Base-by-base conservation (phyloP, 2,888 invertebrate genomes). In the Eulithis testata region DNA sequence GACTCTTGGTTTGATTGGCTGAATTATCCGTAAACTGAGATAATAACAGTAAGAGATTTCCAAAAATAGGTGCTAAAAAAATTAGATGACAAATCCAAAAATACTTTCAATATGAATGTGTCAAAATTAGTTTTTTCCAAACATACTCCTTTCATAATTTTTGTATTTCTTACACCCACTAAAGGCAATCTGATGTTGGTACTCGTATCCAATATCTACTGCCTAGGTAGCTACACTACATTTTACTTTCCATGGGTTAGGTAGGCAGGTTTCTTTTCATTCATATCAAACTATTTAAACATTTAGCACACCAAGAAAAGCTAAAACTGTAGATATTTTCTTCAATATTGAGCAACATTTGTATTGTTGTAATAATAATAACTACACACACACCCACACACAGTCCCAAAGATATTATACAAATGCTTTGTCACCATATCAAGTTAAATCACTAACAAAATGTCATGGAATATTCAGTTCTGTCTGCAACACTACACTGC, bases 401-500 rank as follows among this genome's bases (percentile, higher is more conserved):
- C 40, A 61, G 52, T 57, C 37, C 52, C 54, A 60, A 44, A 64
- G 36, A 47, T 44, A 51, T 57, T 63, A 52, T 14, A 9, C 63
- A 73, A 64, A 57, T 68, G 68, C 63, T 51, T 68, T 59, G 68
- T 65, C 62, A 57, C 50, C 50, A 44, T 63, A 62, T 64, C 54
- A 67, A 66, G 58, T 66, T 68, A 53, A 68, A 60, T 59, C 63
- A 65, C 70, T 31, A 71, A 70, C 56, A 60, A 53, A 64, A 59
- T 66, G 68, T 68, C 70, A 68, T 69, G 67, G 71, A 68, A 68
- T 66, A 69, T 69, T 68, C 56, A 54, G 50, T 68, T 52, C 62
- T 60, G 64, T 52, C 62, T 62, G 64, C 69, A 69, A 73, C 56
- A 65, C 73, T 68, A 73, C 57, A 69, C 73, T 64, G 64, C 65